Evolutionary conservation across 2,797 vertebrate species (phyloP).

Genomic region (Sebastes taczanowskii): DNA sequence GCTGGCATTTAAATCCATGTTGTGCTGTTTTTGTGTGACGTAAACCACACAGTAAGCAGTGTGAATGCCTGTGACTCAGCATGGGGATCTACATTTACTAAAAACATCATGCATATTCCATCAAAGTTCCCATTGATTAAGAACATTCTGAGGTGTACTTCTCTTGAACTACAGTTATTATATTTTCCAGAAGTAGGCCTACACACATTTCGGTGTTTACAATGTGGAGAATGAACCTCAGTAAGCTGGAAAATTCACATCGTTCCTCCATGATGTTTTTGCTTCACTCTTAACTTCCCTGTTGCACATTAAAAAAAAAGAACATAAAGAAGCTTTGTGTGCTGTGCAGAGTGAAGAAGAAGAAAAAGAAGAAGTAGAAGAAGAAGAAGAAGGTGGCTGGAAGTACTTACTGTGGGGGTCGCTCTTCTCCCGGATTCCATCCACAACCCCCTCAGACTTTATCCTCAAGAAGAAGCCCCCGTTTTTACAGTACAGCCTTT

Average conservation of each 20-base stretch:
- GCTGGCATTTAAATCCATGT: slow-evolving; percentile 20
- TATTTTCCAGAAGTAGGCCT: slow-evolving; percentile 43
- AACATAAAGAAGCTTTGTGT: slow-evolving; percentile 69
- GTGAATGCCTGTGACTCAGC: slow-evolving; percentile 59
- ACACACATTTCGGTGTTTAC: slow-evolving; percentile 19
- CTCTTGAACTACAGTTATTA: slow-evolving; percentile 11
- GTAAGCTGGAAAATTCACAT: slow-evolving; percentile 64
- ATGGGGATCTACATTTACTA: slow-evolving; percentile 33
- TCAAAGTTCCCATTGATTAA: slow-evolving; percentile 37
- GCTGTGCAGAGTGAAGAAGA: slow-evolving; percentile 3
- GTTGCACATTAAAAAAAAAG: slow-evolving; percentile 36
- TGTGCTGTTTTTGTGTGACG: slow-evolving; percentile 38
- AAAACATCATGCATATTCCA: slow-evolving; percentile 39
- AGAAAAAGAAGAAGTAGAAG: neutral
- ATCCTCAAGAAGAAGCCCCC: slow-evolving; percentile 96
- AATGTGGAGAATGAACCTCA: slow-evolving; percentile 36
- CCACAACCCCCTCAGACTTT: slow-evolving; percentile 91
- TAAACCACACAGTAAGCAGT: slow-evolving; percentile 21
- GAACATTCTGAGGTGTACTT: neutral
- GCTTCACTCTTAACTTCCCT: slow-evolving; percentile 35
- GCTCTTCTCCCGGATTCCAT: slow-evolving; percentile 93
- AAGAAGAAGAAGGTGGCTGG: slow-evolving; percentile 11
- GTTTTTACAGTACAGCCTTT: slow-evolving; percentile 96
- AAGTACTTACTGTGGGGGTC: slow-evolving; percentile 93
- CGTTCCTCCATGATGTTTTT: slow-evolving; percentile 27